phyloP scores from a whole-genome alignment of 1,140 invertebrate genomes.

The Yoshiicerus persimilis region DNA sequence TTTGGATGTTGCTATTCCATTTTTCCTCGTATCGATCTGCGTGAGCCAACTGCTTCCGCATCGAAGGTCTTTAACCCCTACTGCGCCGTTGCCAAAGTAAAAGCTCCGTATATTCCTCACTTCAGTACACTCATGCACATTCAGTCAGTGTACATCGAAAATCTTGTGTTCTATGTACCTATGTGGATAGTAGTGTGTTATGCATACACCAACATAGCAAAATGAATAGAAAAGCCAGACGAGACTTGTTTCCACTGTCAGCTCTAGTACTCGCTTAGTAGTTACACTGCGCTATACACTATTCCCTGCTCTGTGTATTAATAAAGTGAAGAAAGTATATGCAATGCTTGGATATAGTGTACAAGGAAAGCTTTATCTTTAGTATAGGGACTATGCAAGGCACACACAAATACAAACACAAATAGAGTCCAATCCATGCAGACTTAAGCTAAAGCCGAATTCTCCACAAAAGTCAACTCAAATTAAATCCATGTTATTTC shows the following conservation, averaged over 20 bases:
- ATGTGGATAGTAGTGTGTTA: background rate
- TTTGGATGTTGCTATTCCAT: conserved; percentile 43
- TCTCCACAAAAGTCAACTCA: background rate
- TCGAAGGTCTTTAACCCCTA: conserved; percentile 48
- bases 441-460: background rate
- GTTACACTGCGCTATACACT: background rate
- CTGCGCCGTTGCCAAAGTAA: conserved; percentile 35
- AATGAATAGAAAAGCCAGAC: background rate
- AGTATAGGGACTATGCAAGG: background rate
- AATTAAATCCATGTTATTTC: background rate
- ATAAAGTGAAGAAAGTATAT: background rate
- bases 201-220: background rate
- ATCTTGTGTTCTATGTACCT: background rate
- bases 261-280: background rate
- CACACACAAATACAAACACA: conserved; percentile 6
- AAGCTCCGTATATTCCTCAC: conserved; percentile 18
- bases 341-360: background rate
- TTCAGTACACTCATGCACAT: background rate
- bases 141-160: background rate
- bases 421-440: background rate
- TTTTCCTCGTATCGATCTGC: conserved; percentile 44
- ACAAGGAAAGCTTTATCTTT: background rate
- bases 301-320: background rate
- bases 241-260: background rate
- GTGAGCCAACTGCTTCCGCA: conserved; percentile 44